Evolutionary conservation across 2,113 vertebrate genomes (phyloP).

Genomic region (Gambusia holbrooki): DNA sequence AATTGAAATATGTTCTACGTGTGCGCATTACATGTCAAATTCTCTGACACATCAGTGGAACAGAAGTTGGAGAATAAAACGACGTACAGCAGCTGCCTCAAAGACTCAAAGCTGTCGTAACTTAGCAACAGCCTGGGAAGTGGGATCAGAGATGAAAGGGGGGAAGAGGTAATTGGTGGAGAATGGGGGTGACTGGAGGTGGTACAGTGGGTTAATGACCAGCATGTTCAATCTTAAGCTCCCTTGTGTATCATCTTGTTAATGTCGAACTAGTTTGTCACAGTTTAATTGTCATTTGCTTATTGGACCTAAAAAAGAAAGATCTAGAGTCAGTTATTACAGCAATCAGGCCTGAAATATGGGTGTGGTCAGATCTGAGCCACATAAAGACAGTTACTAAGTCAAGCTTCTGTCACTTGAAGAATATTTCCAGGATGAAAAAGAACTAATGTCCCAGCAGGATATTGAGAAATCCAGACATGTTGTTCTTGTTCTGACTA

Average conservation of each 20-base stretch:
- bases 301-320: no score
- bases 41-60: constrained; percentile 8
- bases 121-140: constrained; percentile 65
- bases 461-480: no score
- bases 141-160: constrained; percentile 29
- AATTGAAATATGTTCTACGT: not conserved
- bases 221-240: constrained; percentile 43
- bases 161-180: constrained; percentile 8
- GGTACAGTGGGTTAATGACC: constrained; percentile 60
- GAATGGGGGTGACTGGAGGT: not conserved
- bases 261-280: constrained; percentile 46
- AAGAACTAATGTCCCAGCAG: no score
- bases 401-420: no score
- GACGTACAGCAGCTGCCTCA: constrained; percentile 17
- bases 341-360: no score
- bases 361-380: no score
- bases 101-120: constrained; percentile 41
- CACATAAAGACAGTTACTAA: no score
- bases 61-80: constrained; percentile 26
- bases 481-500: no score
- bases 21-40: not conserved
- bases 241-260: constrained; percentile 52
- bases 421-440: no score
- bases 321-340: no score
- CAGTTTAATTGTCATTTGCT: constrained; percentile 53